A percentile compares a stretch with the other conserved stretches of the same genome.
Conservation (phyloP, 2,113 vertebrate species). For the Oceanites oceanicus region DNA sequence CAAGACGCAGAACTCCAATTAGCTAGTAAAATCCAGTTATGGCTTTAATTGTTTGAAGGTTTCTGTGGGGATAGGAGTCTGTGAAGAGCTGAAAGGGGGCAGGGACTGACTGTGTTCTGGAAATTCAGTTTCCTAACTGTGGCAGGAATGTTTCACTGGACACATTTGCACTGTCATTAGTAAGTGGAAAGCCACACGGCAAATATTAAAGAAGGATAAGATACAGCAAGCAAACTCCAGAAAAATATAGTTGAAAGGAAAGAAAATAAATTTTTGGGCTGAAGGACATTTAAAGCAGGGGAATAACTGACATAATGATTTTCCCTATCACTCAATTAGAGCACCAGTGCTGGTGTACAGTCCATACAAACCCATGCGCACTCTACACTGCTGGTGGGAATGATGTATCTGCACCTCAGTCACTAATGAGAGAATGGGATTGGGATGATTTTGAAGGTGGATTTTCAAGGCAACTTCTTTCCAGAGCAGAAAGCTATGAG, state of each 20-base stretch:
- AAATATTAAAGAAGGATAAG: background rate
- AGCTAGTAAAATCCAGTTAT: conserved; percentile 19
- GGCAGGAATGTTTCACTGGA: background rate
- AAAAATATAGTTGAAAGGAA: background rate
- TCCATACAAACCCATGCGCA: background rate
- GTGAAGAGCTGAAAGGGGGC: background rate
- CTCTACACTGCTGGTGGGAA: background rate
- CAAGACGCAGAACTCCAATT: conserved; percentile 13
- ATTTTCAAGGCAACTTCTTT: background rate
- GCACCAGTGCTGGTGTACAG: background rate
- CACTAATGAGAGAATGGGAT: background rate
- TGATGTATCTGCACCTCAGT: background rate
- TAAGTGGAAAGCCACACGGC: background rate
- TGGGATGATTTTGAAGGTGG: background rate
- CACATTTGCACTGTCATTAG: background rate
- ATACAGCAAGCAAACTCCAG: background rate
- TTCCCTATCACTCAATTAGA: background rate
- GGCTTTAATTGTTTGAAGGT: conserved; percentile 8
- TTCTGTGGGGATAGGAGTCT: background rate
- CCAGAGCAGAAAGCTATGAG: background rate
- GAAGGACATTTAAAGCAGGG: background rate
- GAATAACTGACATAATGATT: background rate
- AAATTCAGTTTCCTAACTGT: background rate
- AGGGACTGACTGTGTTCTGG: background rate
- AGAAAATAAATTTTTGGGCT: background rate